phyloP scores from a whole-genome alignment of 2,113 vertebrate genomes.

The Brachypteracias leptosomus region DNA sequence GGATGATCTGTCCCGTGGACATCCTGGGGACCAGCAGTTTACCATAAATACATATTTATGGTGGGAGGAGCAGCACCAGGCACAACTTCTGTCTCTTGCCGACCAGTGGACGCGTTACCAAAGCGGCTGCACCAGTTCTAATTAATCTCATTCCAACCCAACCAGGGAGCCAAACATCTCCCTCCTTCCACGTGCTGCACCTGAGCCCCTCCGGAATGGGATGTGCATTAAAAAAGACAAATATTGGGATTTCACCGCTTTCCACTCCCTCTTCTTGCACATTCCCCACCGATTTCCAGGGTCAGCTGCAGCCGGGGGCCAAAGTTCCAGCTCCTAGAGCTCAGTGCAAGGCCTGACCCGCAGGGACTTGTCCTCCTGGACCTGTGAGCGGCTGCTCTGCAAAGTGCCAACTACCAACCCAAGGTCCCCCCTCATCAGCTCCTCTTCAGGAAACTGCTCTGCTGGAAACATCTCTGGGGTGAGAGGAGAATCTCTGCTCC shows the following conservation, averaged over 20 bases:
- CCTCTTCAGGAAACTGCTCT: background rate
- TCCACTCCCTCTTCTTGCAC: background rate
- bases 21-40: background rate
- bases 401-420: rapidly evolving
- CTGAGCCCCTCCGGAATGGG: background rate
- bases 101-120: background rate
- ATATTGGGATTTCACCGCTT: background rate
- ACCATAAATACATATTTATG: background rate
- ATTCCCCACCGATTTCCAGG: background rate
- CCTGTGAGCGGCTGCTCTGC: background rate
- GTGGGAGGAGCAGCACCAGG: background rate
- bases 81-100: background rate
- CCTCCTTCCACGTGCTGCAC: background rate
- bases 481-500: background rate
- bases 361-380: background rate
- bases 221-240: background rate
- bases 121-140: background rate
- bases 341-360: background rate
- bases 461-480: background rate
- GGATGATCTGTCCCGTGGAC: background rate
- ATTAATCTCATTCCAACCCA: background rate
- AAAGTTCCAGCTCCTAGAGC: background rate
- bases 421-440: background rate
- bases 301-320: background rate
- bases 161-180: background rate